phyloP scores from a whole-genome alignment of 2,113 vertebrate species.

The Psilopogon haemacephalus region DNA sequence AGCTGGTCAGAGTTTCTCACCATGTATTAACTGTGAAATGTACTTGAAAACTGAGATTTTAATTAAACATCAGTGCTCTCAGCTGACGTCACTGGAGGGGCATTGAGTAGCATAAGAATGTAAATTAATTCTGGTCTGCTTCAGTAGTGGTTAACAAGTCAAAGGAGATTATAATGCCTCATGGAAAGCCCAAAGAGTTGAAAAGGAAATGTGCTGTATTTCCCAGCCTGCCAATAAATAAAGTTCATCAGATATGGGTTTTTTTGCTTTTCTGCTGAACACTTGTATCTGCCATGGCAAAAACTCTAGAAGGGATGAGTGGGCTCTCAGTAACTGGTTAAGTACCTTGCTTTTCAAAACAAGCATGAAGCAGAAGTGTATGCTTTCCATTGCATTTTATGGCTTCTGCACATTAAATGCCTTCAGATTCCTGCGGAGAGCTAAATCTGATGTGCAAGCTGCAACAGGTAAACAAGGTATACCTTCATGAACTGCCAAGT shows the following conservation, averaged over 20 bases:
- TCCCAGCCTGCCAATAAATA: background rate
- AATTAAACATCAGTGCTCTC: slow-evolving; percentile 51
- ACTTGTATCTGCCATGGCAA: background rate
- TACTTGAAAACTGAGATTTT: slow-evolving; percentile 67
- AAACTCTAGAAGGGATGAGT: slow-evolving; percentile 3
- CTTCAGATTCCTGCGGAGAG: slow-evolving; percentile 35
- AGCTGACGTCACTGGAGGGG: background rate
- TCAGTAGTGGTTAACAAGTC: background rate
- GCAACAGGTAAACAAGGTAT: slow-evolving; percentile 35
- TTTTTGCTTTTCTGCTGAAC: background rate
- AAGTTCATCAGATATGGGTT: background rate
- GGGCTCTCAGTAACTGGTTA: slow-evolving; percentile 6
- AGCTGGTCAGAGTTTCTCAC: slow-evolving; percentile 40
- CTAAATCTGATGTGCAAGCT: slow-evolving; percentile 19
- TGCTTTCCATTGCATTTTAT: slow-evolving; percentile 45
- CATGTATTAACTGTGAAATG: slow-evolving; percentile 54
- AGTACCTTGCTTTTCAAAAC: slow-evolving; percentile 21
- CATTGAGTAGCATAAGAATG: slow-evolving; percentile 4
- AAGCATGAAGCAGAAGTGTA: slow-evolving; percentile 47
- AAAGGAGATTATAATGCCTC: background rate
- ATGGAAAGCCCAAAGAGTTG: background rate
- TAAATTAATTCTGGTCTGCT: slow-evolving; percentile 10
- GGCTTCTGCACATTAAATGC: slow-evolving; percentile 47
- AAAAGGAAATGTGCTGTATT: background rate
- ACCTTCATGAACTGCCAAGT: slow-evolving; percentile 39